Base-by-base conservation (phyloP, 1,140 invertebrate genomes). In the Coelopa frigida region DNA sequence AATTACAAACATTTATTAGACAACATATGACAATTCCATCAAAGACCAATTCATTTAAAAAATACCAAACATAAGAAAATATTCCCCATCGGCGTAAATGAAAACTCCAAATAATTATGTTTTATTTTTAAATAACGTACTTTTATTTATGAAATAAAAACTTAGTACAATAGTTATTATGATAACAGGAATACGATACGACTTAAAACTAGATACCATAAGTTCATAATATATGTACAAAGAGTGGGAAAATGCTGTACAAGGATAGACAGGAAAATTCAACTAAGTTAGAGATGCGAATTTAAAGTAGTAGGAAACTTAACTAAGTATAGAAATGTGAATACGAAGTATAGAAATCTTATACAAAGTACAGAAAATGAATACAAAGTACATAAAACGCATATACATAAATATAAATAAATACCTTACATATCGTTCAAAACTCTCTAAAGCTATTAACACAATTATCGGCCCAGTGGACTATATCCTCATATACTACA, bases 161-260 rank as follows among this genome's bases (percentile, higher is more conserved):
- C 41, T 43, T 32, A 43, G 33, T 43, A 43, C 41, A 32, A 32
- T 43, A 32, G 41, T 23, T 26, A 32, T 32, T 32, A 43, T 43
- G 31, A 43, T 32, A 12, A 14, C 1, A 43, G n/a, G n/a, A n/a
- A n/a, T n/a, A n/a, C n/a, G n/a, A n/a, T n/a, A n/a, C n/a, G n/a
- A n/a, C n/a, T n/a, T n/a, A n/a, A n/a, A n/a, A n/a, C n/a, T n/a
- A n/a, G n/a, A n/a, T n/a, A n/a, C n/a, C n/a, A n/a, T n/a, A 39
- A 8, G 22, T 39, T 18, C 1, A 39, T 22, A 8, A 2, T 39
- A 22, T 39, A 39, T 39, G 14, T 39, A 39, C 37, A 39, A 18
- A 12, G 23, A 10, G n/a, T 17, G 5, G 22, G 15, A 22, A 8
- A 15, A 17, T 36, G 15, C 14, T 39, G 6, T n/a, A n/a, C n/a